Evolutionary conservation across 2,797 vertebrate genomes (phyloP), one percentile per base, ranked within the genome.

Genomic region (Scolopax bukidnonensis): DNA sequence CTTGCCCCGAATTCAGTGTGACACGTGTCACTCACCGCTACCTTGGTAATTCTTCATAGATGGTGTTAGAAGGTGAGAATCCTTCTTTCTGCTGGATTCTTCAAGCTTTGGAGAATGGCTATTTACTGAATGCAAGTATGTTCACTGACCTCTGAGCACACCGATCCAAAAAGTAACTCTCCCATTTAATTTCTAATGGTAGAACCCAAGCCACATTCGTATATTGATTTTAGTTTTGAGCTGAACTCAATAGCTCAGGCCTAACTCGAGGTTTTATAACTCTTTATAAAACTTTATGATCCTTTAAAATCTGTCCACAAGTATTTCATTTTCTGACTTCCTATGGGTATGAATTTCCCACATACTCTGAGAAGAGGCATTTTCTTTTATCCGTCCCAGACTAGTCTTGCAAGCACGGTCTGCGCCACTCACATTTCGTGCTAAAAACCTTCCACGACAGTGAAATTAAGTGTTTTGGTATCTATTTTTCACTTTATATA

Each of bases 291-390:
- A 84, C 18, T 84, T 89, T 87, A 94, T 27, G 45, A 79, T 57
- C 38, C 60, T 94, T 89, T 96, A 91, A 96, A 95, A 77, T 61
- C 78, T 77, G 45, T 57, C 80, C 60, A 65, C 75, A 60, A 43
- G 27, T 70, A 95, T 95, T 95, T 94, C 1, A 94, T 90, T 90
- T 94, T 95, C 87, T 90, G 59, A 80, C 84, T 95, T 96, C 83
- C 67, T 87, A 33, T 91, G 36, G 48, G 25, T 60, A 79, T 84
- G 77, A 86, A 82, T 67, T 93, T 87, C 74, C 43, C 63, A 79
- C 59, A 64, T 64, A 41, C 45, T 50, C 41, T 57, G 41, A 79
- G 64, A 76, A 82, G 41, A 63, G 15, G 25, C 33, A 38, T 82
- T 95, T 93, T 79, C 36, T 90, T 90, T 78, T 23, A 59, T 78